Base-by-base conservation (phyloP, 30 jellyfish, hydroid and myxozoan genomes). In the Chironex yamaguchii region DNA sequence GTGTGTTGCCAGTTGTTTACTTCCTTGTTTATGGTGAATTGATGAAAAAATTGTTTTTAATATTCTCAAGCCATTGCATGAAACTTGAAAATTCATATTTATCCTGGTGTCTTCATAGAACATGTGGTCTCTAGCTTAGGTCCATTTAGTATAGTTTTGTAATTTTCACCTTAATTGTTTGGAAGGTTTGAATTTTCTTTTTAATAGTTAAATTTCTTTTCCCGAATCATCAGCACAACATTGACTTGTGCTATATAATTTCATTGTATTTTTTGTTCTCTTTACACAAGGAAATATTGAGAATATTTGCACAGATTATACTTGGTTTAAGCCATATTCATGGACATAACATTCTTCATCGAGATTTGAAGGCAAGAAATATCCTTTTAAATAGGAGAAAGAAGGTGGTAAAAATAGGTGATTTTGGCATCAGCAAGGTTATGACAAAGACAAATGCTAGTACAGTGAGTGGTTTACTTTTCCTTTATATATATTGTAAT, bases 391-490 rank as follows among this genome's bases (percentile, higher is more conserved):
- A 93, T 50, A 88, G 81, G 31, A 84, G 85, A 52, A 81, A 81
- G 49, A 87, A 85, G 49, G 91, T 93, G 23, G 65, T 86, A 29
- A 93, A 87, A 62, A 93, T 93, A 75, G 96, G 98, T 31, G 98
- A 93, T 75, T 93, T 93, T 88, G 98, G 98, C 1, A 93, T 93
- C 50, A 80, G 97, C 48, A 93, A 93, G 79, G 89, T 93, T 22
- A 91, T 93, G 96, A 93, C 98, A 17, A 87, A 93, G 48, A 93
- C 98, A 20, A 93, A 88, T 78, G 98, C 98, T 0, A 84, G 89
- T 33, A 93, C 98, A 1, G 98, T 93, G 65, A 81, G 97, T 87
- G n/a, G n/a, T n/a, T n/a, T n/a, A n/a, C n/a, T n/a, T n/a, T n/a
- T n/a, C n/a, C n/a, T n/a, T n/a, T n/a, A n/a, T n/a, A n/a, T n/a